Evolutionary conservation across 2,797 vertebrate species (phyloP).

Genomic region (Acomys russatus): DNA sequence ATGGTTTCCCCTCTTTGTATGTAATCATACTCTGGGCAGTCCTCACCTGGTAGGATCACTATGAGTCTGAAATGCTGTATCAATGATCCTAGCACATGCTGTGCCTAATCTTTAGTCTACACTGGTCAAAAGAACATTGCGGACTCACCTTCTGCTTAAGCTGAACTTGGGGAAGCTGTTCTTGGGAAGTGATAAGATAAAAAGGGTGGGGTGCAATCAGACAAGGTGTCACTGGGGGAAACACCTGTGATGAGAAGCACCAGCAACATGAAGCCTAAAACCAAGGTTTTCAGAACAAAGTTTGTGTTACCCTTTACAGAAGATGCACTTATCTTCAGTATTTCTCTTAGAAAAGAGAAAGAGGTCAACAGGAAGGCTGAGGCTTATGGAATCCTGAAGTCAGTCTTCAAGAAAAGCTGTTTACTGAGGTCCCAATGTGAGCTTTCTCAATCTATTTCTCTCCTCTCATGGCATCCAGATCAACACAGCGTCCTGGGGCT

Average conservation of each 20-base stretch:
- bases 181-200: slow-evolving; percentile 35
- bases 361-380: neutral
- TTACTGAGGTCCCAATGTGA: neutral
- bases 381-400: neutral
- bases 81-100: neutral
- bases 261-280: neutral
- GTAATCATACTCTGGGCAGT: neutral
- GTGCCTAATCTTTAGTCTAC: neutral
- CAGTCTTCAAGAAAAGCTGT: neutral
- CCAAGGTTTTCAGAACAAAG: neutral
- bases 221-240: neutral
- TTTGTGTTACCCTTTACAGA: neutral
- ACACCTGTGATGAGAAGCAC: neutral
- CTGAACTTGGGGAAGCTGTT: slow-evolving; percentile 46
- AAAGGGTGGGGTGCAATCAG: neutral
- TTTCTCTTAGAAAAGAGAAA: slow-evolving; percentile 27
- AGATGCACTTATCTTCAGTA: neutral
- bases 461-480: neutral
- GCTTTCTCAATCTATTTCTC: neutral
- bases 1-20: neutral
- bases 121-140: neutral
- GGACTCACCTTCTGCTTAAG: slow-evolving; percentile 5
- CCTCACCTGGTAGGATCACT: neutral
- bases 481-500: neutral
- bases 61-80: neutral